Evolutionary conservation across 2,797 vertebrate species (phyloP), one percentile per base, ranked within the genome.

Genomic region (Onychomys torridus): DNA sequence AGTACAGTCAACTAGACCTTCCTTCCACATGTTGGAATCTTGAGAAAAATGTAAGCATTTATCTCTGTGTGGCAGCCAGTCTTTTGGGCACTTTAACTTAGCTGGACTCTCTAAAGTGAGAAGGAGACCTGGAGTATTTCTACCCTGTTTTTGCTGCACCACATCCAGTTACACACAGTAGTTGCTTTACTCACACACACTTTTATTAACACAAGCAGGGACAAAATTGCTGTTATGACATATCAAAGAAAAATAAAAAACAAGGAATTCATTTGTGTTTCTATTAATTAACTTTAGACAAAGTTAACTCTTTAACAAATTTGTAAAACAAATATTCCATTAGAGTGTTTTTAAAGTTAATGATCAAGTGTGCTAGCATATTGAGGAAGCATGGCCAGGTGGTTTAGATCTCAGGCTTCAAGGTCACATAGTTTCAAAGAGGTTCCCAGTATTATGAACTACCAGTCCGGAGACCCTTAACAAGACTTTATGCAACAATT

Each of bases 1-100:
- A 49, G 5, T 14, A 23, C 73, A 89, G 29, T 89, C 57, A 63
- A 4, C 32, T 19, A 4, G 40, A 77, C 40, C 6, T 63, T n/a
- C 11, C 9, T 19, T 17, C 88, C 73, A 89, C 17, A 0, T 9
- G 13, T 6, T 63, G 32, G 2, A 0, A 11, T 1, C 5, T 63
- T 6, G 32, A 49, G 73, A 63, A 89, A 89, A n/a, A 17, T 32
- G 9, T 49, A 77, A 11, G 88, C 88, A 89, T 46, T 77, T 89
- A 6, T 78, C 12, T 27, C 9, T 0, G 34, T 73, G 10, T 75
- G 16, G 29, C 12, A 32, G 52, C 67, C 85, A 88, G 69, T 21
- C 13, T 12, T 10, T 1, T 5, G 37, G 25, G 13, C 57, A 63
- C 14, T 40, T 16, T 32, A 29, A 17, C 12, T 29, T 3, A 43